Conservation (phyloP, 2,888 invertebrate species). For the Nasonovia ribisnigri region DNA sequence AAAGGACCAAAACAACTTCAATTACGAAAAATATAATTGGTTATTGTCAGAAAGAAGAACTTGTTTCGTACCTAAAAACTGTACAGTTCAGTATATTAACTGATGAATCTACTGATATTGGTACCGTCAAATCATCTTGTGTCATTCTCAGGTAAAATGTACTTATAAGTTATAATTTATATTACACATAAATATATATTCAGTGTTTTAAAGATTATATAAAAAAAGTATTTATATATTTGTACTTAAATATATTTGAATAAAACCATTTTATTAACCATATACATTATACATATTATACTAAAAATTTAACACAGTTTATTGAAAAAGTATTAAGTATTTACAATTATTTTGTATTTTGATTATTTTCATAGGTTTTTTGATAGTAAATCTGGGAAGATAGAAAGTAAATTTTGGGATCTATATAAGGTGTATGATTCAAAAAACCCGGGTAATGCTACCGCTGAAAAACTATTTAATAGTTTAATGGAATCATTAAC, state of each 20-base stretch:
- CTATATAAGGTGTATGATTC: too few species aligned
- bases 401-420: slow-evolving; percentile 67
- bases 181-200: not conserved
- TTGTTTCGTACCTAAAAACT: slow-evolving; percentile 56
- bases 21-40: slow-evolving; percentile 68
- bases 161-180: not conserved
- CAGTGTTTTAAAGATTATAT: not conserved
- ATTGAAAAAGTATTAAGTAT: slow-evolving; percentile 1
- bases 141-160: slow-evolving; percentile 67
- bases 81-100: slow-evolving; percentile 66
- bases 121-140: slow-evolving; percentile 66
- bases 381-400: slow-evolving; percentile 32
- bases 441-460: not conserved
- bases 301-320: too few species aligned
- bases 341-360: not conserved
- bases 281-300: too few species aligned
- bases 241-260: not conserved
- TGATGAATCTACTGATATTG: slow-evolving; percentile 68
- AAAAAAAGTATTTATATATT: not conserved
- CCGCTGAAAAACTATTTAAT: slow-evolving; percentile 17
- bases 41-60: slow-evolving; percentile 67
- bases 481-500: not conserved
- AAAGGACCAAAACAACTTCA: slow-evolving; percentile 65
- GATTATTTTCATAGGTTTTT: slow-evolving; percentile 52
- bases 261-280: too few species aligned